phyloP scores from a whole-genome alignment of 2,797 vertebrate genomes.

The Pseudotriccus pelzelni region DNA sequence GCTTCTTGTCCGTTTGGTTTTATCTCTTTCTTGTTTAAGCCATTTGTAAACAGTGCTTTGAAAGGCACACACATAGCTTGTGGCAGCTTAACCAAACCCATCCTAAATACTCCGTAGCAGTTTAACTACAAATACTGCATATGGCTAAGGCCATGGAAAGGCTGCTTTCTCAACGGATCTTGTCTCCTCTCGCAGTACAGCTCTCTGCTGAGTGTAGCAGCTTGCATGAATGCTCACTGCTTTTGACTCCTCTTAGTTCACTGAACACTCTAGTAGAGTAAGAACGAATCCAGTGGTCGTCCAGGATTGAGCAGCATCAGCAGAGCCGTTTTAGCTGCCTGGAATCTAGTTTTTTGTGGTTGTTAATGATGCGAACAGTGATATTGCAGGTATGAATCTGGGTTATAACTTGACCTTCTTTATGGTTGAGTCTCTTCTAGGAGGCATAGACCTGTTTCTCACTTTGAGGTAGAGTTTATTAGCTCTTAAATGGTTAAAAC shows the following conservation, averaged over 20 bases:
- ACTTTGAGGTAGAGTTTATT: background rate
- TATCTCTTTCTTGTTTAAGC: background rate
- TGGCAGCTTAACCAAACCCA: background rate
- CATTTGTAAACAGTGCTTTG: background rate
- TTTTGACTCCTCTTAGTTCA: background rate
- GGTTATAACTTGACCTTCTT: background rate
- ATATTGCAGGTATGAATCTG: background rate
- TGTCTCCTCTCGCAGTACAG: background rate
- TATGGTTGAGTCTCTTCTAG: background rate
- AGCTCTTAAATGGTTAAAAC: background rate
- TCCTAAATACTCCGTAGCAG: background rate
- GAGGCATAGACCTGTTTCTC: background rate
- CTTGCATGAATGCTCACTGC: background rate
- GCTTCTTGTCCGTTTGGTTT: background rate
- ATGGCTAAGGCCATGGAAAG: background rate
- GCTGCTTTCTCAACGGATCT: background rate
- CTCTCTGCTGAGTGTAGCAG: background rate
- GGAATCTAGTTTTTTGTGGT: background rate
- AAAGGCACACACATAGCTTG: background rate
- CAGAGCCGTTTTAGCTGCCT: background rate
- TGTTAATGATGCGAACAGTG: background rate
- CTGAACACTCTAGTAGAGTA: background rate
- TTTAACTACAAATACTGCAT: background rate
- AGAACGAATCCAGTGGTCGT: background rate
- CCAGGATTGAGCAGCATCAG: background rate